Percentiles rank a stretch among this genome's conserved stretches.
Conservation (phyloP, 2,797 vertebrate genomes). For the Paratrypauchen microcephalus region DNA sequence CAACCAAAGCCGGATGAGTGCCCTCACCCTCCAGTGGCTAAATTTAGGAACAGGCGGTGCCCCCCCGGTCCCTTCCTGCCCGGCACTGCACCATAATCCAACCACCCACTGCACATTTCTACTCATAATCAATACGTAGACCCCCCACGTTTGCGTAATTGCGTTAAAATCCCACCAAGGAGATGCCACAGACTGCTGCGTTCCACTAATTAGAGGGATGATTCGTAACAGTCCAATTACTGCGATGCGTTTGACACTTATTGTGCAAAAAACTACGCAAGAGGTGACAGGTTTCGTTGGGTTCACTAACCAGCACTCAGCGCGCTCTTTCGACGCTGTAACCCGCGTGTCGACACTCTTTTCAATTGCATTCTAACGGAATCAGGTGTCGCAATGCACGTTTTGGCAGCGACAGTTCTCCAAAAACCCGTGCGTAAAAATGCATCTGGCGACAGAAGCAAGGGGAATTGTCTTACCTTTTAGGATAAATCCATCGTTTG, state of each 20-base stretch:
- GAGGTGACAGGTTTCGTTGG: not conserved
- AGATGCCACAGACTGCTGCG: not conserved
- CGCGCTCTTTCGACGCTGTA: not conserved
- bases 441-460: not conserved
- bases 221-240: slow-evolving; percentile 8
- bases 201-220: not conserved
- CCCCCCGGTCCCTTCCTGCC: slow-evolving; percentile 21
- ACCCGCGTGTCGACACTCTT: not conserved
- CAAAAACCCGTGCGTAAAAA: not conserved
- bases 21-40: slow-evolving; percentile 23
- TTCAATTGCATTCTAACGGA: not conserved
- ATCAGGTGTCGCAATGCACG: not conserved
- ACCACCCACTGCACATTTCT: not conserved
- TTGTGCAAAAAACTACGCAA: not conserved
- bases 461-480: not conserved
- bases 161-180: too few species aligned
- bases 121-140: too few species aligned
- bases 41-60: slow-evolving; percentile 38
- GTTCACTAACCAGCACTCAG: not conserved
- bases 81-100: slow-evolving; percentile 1
- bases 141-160: too few species aligned
- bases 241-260: not conserved
- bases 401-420: not conserved
- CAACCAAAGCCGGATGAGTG: slow-evolving; percentile 20
- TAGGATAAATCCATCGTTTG: not conserved